Evolutionary conservation across 2,113 vertebrate species (phyloP).

Genomic region (Myotis davidii): DNA sequence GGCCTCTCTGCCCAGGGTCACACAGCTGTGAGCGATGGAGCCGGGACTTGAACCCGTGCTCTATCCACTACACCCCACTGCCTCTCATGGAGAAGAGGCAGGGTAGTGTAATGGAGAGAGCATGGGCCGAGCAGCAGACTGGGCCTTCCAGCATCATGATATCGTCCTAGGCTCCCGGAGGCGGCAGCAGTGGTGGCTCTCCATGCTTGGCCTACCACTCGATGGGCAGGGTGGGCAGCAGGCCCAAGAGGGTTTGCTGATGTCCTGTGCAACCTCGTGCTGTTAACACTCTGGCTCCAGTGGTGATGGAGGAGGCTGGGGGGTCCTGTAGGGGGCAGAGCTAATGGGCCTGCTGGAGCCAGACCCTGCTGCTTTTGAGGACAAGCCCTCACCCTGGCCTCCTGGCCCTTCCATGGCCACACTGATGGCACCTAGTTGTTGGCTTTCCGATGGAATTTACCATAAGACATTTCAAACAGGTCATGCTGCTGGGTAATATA

Average conservation of each 20-base stretch:
- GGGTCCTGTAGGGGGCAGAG: neutral
- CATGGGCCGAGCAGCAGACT: neutral
- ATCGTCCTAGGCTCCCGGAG: slow-evolving; percentile 25
- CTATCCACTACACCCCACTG: slow-evolving; percentile 69
- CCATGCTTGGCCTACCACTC: neutral
- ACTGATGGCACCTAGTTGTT: rapidly evolving
- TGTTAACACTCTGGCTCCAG: neutral
- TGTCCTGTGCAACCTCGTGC: neutral
- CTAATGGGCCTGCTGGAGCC: neutral
- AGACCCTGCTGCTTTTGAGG: neutral
- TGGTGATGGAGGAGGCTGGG: neutral
- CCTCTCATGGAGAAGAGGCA: slow-evolving; percentile 72
- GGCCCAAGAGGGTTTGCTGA: neutral
- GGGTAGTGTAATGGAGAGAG: slow-evolving; percentile 72
- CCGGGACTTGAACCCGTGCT: slow-evolving; percentile 63
- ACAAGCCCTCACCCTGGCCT: rapidly evolving
- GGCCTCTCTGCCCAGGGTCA: slow-evolving; percentile 32
- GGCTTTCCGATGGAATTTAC: neutral
- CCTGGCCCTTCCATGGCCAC: neutral
- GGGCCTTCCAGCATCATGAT: slow-evolving; percentile 23
- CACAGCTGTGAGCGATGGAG: slow-evolving; percentile 37
- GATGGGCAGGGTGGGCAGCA: neutral
- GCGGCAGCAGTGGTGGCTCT: neutral
- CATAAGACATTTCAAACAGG: neutral
- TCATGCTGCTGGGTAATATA: neutral